Evolutionary conservation across 2,888 invertebrate genomes (phyloP), one percentile per base, ranked within the genome.

Genomic region (Troides aeacus): DNA sequence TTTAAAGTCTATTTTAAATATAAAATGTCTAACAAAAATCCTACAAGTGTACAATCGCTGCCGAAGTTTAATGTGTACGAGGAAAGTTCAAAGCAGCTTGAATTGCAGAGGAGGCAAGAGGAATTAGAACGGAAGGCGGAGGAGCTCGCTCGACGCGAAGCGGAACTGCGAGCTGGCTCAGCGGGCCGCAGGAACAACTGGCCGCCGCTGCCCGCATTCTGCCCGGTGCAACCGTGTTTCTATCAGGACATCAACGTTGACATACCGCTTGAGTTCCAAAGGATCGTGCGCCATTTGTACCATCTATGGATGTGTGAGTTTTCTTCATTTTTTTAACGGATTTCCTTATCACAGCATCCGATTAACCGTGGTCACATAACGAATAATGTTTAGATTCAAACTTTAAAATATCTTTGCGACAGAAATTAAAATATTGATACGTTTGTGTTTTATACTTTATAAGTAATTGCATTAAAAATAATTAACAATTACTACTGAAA

Each of bases 221-320:
- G 97, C 79, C 98, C 98, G 72, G 94, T 99, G 73, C 97, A 99
- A 84, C 99, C 99, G 0, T 99, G 99, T 88, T 99, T 99, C 93
- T 99, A 99, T 89, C 99, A 99, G 93, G 99, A 99, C 88, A 99
- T 99, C 79, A 97, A 98, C 86, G 97, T 99, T 62, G 99, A 99
- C 85, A 99, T 99, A 86, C 99, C 99, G 36, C 93, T 97, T 64
- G 99, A 99, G 87, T 99, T 99, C 92, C 99, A 99, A 89, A 96
- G 96, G 88, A 96, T 99, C 79, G 99, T 99, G 53, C 96, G 97
- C 76, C 96, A 97, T 83, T 94, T 99, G 71, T 99, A 99, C 87
- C 98, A 99, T 86, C 93, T 99, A 76, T 99, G 99, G 99, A 96
- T 99, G 94, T 97, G 98, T 99, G 94, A 95, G 98, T 96, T 79